Evolutionary conservation across 1,140 invertebrate genomes (phyloP).

Genomic region (Diachasmimorpha longicaudata): DNA sequence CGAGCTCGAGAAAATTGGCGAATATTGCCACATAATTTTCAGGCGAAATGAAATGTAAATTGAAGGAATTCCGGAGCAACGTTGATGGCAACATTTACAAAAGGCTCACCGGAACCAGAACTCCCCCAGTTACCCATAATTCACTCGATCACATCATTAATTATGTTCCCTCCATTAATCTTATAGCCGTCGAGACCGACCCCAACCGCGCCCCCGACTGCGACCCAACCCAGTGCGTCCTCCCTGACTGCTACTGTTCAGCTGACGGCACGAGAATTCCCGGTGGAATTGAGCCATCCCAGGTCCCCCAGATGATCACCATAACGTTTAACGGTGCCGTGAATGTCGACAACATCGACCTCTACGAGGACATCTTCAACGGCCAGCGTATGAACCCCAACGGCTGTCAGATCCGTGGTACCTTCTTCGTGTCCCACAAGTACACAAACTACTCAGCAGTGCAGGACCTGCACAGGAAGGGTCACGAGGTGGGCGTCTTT

Average conservation of each 20-base stretch:
- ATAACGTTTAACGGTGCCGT: constrained; percentile 94
- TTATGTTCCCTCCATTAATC: neutral
- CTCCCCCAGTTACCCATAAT: too few species aligned
- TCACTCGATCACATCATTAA: too few species aligned
- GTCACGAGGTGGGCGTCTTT: constrained; percentile 93
- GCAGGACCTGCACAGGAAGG: constrained; percentile 88
- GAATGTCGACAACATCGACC: constrained; percentile 92
- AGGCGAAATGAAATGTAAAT: too few species aligned
- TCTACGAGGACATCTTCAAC: constrained; percentile 90
- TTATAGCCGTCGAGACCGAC: constrained; percentile 83
- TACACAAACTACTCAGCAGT: constrained; percentile 95
- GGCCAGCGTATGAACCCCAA: constrained; percentile 88
- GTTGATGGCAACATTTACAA: too few species aligned
- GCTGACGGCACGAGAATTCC: constrained; percentile 90
- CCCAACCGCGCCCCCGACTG: constrained; percentile 90
- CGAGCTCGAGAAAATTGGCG: too few species aligned
- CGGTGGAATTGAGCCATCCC: constrained; percentile 78
- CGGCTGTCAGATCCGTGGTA: constrained; percentile 90
- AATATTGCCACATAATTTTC: too few species aligned
- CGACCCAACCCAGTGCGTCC: constrained; percentile 83
- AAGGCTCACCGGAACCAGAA: too few species aligned
- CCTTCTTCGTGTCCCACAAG: constrained; percentile 96
- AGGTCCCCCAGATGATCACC: constrained; percentile 94
- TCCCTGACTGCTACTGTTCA: constrained; percentile 94
- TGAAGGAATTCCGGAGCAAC: too few species aligned